Conservation (phyloP, 2,113 vertebrate genomes). For the Ceuthmochares aereus region DNA sequence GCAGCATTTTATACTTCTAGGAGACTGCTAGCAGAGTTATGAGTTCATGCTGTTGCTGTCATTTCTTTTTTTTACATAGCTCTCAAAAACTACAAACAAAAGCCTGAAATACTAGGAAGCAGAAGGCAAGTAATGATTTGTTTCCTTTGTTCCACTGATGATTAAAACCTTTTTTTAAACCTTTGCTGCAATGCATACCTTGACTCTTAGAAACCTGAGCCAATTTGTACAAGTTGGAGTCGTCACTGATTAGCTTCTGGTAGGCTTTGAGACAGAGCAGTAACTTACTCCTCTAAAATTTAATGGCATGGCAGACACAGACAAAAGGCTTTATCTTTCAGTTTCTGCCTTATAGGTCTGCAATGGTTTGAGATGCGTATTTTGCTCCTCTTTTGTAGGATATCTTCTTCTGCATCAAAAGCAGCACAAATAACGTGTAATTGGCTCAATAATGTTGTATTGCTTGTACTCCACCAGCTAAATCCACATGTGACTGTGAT, state of each 20-base stretch:
- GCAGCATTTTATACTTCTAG: background rate
- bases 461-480: background rate
- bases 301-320: background rate
- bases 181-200: background rate
- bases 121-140: background rate
- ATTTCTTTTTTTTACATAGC: background rate
- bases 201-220: background rate
- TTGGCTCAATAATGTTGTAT: background rate
- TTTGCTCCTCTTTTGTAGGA: background rate
- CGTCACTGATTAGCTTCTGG: background rate
- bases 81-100: background rate
- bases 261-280: background rate
- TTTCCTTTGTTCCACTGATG: background rate
- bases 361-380: background rate
- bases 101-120: background rate
- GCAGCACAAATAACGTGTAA: background rate
- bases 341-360: background rate
- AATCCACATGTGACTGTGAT: background rate
- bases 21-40: background rate
- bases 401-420: background rate
- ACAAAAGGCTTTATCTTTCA: background rate
- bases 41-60: background rate
- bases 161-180: background rate
- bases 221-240: background rate
- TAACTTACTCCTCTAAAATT: background rate